Evolutionary conservation across 2,113 vertebrate genomes (phyloP).

Genomic region (Microtus pennsylvanicus): DNA sequence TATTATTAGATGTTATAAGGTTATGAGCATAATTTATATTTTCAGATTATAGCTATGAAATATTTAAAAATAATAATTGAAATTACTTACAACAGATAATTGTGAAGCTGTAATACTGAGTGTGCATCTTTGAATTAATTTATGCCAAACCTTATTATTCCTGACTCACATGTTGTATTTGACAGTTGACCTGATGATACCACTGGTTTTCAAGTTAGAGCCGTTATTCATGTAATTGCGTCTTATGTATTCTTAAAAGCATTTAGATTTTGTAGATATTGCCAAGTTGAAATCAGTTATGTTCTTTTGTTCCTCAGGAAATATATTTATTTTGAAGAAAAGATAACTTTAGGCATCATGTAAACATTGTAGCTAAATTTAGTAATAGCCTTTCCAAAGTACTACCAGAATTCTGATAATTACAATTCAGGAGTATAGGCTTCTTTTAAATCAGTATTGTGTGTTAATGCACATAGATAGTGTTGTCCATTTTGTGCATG

Average conservation of each 20-base stretch:
- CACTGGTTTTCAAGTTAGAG: not conserved
- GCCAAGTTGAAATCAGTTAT: not conserved
- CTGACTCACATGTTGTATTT: not conserved
- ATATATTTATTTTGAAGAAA: constrained; percentile 5
- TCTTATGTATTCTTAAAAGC: not conserved
- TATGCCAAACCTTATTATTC: too few species aligned
- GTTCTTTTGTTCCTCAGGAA: constrained; percentile 28
- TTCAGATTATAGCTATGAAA: constrained; percentile 33
- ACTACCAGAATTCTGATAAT: not conserved
- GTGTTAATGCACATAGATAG: not conserved
- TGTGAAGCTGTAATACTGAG: too few species aligned
- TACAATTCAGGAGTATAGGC: not conserved
- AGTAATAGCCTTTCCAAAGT: not conserved
- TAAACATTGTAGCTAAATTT: not conserved
- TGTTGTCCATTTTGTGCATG: not conserved
- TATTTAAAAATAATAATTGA: not conserved
- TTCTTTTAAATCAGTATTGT: not conserved
- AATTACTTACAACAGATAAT: not conserved
- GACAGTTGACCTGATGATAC: not conserved
- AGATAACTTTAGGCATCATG: not conserved
- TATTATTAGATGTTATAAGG: not conserved
- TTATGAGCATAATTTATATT: constrained; percentile 5
- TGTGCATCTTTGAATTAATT: too few species aligned
- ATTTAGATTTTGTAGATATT: not conserved
- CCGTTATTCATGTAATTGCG: not conserved